These are phyloP conservation scores for Tiliacea aurago DNA, from an alignment of 2,888 invertebrate genomes.

Conservation along the genomic window DNA sequence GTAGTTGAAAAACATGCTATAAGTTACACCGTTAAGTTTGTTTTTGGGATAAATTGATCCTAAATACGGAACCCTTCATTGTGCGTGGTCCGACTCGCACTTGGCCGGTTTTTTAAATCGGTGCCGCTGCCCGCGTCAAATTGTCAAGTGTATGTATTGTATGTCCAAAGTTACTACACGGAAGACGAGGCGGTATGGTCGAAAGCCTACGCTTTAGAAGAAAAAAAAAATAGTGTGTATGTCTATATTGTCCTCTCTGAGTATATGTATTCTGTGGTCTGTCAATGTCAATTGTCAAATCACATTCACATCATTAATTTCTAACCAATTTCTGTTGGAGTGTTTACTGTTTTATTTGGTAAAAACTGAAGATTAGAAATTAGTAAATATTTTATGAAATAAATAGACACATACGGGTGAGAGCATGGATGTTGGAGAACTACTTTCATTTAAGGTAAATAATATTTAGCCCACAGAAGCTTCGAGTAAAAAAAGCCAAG, in stretches of 20 bases:
- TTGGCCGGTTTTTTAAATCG: constrained; percentile 7
- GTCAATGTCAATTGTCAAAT: constrained; percentile 18
- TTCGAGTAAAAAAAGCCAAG: background rate
- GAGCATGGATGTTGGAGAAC: constrained; percentile 87
- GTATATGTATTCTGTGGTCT: no score
- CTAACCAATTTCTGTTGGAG: constrained; percentile 8
- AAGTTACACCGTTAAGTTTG: no score
- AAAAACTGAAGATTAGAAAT: constrained; percentile 1
- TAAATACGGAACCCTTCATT: no score
- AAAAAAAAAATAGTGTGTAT: no score
- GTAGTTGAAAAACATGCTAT: no score
- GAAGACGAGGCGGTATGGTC: no score
- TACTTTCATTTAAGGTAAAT: constrained; percentile 88
- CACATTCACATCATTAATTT: background rate
- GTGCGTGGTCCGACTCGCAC: no score
- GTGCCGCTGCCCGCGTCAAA: background rate
- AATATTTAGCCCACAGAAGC: background rate
- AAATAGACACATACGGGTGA: background rate
- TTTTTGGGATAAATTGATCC: no score
- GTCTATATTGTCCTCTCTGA: no score
- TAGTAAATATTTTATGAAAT: background rate
- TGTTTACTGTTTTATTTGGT: constrained; percentile 39
- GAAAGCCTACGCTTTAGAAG: no score
- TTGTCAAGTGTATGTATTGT: no score
- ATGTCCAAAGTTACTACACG: no score